Evolutionary conservation across 2,888 invertebrate genomes (phyloP), one percentile per base, ranked within the genome.

Genomic region (Dicyrtomina minuta): DNA sequence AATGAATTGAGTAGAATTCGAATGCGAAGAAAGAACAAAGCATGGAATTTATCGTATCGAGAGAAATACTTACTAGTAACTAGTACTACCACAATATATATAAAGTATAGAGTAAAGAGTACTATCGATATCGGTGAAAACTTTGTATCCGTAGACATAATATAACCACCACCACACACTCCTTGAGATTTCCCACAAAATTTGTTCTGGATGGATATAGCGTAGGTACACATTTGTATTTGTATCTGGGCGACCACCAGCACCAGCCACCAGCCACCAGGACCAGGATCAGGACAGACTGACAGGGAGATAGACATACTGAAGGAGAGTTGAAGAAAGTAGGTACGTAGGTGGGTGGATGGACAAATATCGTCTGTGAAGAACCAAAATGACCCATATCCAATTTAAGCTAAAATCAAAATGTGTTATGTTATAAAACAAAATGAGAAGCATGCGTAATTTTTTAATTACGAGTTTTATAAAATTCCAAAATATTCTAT

Each of bases 131-230:
- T 17, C 17, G 43, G 49, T 26, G 53, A 64, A 64, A 64, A 69
- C 64, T 69, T 69, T 69, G 69, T 51, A 43, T 65, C 51, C 53
- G 51, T 49, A 33, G n/a, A n/a, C n/a, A n/a, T n/a, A n/a, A n/a
- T n/a, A n/a, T n/a, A n/a, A n/a, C n/a, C n/a, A 58, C 58, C 17
- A 43, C 61, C 46, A 61, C 58, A 61, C 58, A 33, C 51, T 51
- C 17, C 3, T 55, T 1, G 5, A 55, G 46, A 44, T 58, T 46
- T 46, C 44, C 66, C 69, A 65, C 69, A 58, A 49, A 58, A 64
- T 69, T 69, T 64, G 59, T 65, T 64, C 65, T 64, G 65, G 64
- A 27, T 69, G 58, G 51, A 65, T 59, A n/a, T n/a, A n/a, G n/a
- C n/a, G n/a, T n/a, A n/a, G 64, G 59, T 27, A 59, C 59, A 24